phyloP scores from a whole-genome alignment of 2,797 vertebrate genomes.

The Poeciliopsis infans region DNA sequence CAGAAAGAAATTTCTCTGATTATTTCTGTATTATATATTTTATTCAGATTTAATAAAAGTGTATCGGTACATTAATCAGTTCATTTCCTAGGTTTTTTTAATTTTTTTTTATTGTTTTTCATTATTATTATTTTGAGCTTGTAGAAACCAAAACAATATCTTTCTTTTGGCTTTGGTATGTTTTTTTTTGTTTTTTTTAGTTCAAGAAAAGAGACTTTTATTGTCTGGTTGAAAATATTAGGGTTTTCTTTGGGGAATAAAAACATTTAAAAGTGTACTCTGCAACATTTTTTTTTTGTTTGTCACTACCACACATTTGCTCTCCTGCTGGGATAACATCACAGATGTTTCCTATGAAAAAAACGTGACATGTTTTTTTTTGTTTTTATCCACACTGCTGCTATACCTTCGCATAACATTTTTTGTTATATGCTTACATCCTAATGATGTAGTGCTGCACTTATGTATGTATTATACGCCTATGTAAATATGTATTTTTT shows the following conservation, averaged over 20 bases:
- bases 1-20: not conserved
- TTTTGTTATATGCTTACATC: not conserved
- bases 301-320: not conserved
- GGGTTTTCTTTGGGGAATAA: too few relatives aligned
- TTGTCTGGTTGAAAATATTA: not conserved
- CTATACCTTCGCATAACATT: constrained; percentile 3
- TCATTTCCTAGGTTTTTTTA: not conserved
- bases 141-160: not conserved
- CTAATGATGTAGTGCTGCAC: constrained; percentile 42
- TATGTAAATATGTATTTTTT: constrained; percentile 49
- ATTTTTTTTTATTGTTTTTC: not conserved
- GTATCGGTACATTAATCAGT: not conserved
- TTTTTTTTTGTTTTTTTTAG: not conserved
- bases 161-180: not conserved
- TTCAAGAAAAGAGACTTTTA: not conserved
- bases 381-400: constrained; percentile 15
- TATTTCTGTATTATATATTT: not conserved
- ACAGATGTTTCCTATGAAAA: not conserved
- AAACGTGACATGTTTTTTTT: not conserved
- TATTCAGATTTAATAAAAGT: not conserved
- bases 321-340: not conserved
- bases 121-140: not conserved
- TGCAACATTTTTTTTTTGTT: not conserved
- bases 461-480: constrained; percentile 8
- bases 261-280: not conserved